Evolutionary conservation across 1,140 invertebrate species (phyloP).

Genomic region (Euglossa dilemma): DNA sequence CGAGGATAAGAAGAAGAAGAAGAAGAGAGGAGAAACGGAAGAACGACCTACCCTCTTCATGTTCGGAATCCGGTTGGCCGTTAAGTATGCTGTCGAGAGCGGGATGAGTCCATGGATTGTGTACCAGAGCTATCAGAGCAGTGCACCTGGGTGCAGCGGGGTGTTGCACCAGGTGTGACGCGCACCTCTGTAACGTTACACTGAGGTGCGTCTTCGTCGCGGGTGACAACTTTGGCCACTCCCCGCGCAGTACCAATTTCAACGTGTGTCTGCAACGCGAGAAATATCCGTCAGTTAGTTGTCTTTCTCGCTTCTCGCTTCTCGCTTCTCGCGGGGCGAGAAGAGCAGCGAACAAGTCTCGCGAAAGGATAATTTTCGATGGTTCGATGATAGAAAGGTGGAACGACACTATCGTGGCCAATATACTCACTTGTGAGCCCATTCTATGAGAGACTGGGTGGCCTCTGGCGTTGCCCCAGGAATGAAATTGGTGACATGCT

Average conservation of each 20-base stretch:
- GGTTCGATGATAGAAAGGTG: conserved; percentile 3
- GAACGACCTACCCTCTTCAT: conserved; percentile 75
- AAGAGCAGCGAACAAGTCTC: too few relatives aligned
- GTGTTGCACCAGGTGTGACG: conserved; percentile 77
- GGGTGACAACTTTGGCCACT: conserved; percentile 82
- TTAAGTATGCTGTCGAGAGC: conserved; percentile 81
- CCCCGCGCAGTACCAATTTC: conserved; percentile 83
- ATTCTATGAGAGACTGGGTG: conserved; percentile 83
- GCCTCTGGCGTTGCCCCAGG: conserved; percentile 80
- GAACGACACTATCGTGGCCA: conserved; percentile 20
- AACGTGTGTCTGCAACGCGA: conserved; percentile 81
- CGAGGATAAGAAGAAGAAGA: neutral
- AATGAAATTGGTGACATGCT: conserved; percentile 83
- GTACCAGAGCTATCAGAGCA: conserved; percentile 80
- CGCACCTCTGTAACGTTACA: conserved; percentile 82
- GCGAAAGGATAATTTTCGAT: conserved; percentile 9
- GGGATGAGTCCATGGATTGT: conserved; percentile 82
- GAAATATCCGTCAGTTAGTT: neutral
- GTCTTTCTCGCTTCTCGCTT: too few relatives aligned
- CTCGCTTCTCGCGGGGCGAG: neutral
- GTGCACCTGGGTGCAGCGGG: conserved; percentile 79
- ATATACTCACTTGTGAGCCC: conserved; percentile 81
- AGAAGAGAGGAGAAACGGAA: neutral
- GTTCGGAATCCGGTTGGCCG: conserved; percentile 78
- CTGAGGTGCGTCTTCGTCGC: conserved; percentile 83